Conservation (phyloP, 2,797 vertebrate species). For the Graptemys geographica region DNA sequence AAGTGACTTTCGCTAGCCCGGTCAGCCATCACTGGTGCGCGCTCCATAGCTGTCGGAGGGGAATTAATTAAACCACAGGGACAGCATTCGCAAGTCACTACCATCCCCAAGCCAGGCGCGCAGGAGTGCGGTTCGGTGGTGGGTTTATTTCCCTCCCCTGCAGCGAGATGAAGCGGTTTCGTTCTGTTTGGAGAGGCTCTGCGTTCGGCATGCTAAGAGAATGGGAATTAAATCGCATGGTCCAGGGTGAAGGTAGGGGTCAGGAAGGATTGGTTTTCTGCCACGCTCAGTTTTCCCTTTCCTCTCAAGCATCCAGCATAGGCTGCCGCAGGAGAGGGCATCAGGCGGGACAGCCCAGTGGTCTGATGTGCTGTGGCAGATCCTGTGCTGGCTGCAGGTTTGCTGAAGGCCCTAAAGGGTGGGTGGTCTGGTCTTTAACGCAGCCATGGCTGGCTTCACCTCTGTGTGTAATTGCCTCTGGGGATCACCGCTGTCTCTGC, state of each 20-base stretch:
- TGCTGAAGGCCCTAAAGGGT: background rate
- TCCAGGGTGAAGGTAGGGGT: rapidly evolving
- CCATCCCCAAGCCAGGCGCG: background rate
- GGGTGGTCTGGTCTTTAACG: background rate
- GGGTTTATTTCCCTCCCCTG: background rate
- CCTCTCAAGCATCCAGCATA: background rate
- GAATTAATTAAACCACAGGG: slow-evolving; percentile 49
- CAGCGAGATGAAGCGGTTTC: background rate
- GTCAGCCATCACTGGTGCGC: slow-evolving; percentile 29
- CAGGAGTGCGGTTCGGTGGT: background rate
- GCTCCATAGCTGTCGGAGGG: slow-evolving; percentile 2
- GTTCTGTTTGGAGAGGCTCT: slow-evolving; percentile 6
- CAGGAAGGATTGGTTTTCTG: background rate
- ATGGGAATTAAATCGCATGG: rapidly evolving
- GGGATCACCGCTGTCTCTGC: background rate
- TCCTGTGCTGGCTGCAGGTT: background rate
- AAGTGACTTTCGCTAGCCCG: slow-evolving; percentile 62
- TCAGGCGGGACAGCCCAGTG: background rate
- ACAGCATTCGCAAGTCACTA: background rate
- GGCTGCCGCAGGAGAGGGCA: background rate
- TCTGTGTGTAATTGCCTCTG: background rate
- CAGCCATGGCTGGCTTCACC: background rate
- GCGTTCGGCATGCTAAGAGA: rapidly evolving
- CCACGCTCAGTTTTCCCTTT: background rate
- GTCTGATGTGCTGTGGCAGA: background rate